Evolutionary conservation across 2,888 invertebrate genomes (phyloP).

Genomic region (Julus scandinavius): DNA sequence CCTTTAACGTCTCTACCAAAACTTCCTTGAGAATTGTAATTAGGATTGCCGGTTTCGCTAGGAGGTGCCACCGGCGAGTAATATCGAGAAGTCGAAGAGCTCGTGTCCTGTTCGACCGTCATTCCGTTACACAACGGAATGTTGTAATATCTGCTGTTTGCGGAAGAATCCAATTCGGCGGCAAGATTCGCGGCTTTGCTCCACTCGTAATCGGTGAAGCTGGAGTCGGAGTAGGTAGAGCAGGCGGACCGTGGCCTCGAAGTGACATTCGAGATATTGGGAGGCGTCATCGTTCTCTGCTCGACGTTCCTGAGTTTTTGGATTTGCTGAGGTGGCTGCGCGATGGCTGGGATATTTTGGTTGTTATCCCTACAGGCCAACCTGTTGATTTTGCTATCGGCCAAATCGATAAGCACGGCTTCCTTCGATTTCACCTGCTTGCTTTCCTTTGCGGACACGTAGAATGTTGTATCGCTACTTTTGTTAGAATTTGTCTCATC

Average conservation of each 20-base stretch:
- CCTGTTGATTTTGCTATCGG: neutral
- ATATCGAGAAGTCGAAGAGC: conserved; percentile 41
- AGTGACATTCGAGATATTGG: neutral
- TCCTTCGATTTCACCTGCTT: conserved; percentile 9
- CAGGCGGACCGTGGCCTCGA: conserved; percentile 53
- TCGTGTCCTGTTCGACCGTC: neutral
- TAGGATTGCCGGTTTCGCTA: neutral
- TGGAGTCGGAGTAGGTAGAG: conserved; percentile 59
- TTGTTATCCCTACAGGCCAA: neutral
- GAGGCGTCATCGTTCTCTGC: neutral
- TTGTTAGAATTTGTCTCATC: neutral
- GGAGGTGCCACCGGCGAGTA: conserved; percentile 46
- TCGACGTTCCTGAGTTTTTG: conserved; percentile 8
- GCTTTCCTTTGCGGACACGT: neutral
- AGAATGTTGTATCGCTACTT: neutral
- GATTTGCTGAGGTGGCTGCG: conserved; percentile 21
- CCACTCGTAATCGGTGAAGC: conserved; percentile 49
- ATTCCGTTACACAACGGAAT: conserved; percentile 43
- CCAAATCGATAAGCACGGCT: neutral
- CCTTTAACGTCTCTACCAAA: neutral
- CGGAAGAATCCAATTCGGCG: conserved; percentile 55
- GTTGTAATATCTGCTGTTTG: conserved; percentile 43
- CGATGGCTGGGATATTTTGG: neutral
- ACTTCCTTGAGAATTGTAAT: neutral
- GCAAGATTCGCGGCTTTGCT: neutral